A percentile compares a stretch with the other conserved stretches of the same genome.
Evolutionary conservation across 2,888 invertebrate genomes (phyloP).

Genomic region (Nemoura dubitans): DNA sequence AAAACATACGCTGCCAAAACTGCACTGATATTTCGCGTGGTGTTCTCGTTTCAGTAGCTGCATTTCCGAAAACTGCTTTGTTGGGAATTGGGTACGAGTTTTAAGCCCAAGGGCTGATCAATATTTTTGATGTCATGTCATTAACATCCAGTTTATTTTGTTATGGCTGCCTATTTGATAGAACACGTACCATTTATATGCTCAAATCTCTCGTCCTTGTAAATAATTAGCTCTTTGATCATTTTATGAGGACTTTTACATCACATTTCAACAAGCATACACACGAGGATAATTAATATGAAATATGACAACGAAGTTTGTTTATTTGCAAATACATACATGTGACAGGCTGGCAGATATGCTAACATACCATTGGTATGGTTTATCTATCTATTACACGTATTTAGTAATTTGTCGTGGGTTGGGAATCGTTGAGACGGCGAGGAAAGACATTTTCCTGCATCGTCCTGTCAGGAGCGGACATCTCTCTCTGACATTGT

Average conservation of each 20-base stretch:
- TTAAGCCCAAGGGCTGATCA: not conserved
- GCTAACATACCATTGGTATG: not conserved
- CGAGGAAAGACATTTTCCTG: not conserved
- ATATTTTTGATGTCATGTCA: not conserved
- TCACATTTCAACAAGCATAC: too few species aligned
- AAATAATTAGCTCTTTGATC: not conserved
- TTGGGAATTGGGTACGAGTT: not conserved
- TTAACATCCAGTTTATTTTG: not conserved
- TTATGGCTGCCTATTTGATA: not conserved
- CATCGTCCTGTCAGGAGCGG: not conserved
- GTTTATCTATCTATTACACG: not conserved
- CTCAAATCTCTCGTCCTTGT: not conserved
- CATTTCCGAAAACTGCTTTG: not conserved
- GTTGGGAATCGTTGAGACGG: not conserved
- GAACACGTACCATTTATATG: not conserved
- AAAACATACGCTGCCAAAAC: too few species aligned
- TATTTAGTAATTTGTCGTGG: not conserved
- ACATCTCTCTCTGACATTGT: too few species aligned
- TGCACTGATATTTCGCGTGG: too few species aligned
- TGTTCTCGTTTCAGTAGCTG: too few species aligned
- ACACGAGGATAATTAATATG: too few species aligned
- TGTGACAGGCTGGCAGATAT: too few species aligned
- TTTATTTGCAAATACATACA: too few species aligned
- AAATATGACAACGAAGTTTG: too few species aligned
- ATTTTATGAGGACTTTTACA: not conserved